These are phyloP conservation scores for Drosophila cardini DNA, from an alignment of 1,140 invertebrate species.

Conservation along the genomic window DNA sequence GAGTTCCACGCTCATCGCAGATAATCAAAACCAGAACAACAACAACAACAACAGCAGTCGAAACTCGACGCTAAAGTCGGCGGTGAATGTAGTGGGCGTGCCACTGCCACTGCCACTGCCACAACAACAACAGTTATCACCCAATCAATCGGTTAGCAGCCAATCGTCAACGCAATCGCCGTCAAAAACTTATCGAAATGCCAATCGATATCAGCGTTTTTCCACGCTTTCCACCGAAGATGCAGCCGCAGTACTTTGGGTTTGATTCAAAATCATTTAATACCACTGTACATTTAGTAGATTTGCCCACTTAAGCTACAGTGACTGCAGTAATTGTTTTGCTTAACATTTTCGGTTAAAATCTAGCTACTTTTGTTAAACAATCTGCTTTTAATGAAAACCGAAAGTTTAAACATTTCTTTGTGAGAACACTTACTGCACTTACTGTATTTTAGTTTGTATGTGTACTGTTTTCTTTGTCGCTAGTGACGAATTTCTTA, in stretches of 20 bases:
- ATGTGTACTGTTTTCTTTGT: constrained; percentile 1
- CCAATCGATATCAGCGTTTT: constrained; percentile 78
- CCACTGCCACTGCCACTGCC: constrained; percentile 47
- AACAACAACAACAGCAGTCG: constrained; percentile 51
- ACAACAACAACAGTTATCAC: constrained; percentile 35
- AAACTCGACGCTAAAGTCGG: constrained; percentile 75
- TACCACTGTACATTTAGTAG: constrained; percentile 20
- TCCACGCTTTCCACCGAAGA: constrained; percentile 83
- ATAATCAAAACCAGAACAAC: too few relatives aligned
- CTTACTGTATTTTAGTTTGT: constrained; percentile 17
- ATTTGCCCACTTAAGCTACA: constrained; percentile 83
- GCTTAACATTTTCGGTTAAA: not conserved
- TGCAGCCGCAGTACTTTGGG: constrained; percentile 78
- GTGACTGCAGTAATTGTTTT: not conserved
- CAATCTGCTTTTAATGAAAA: too few relatives aligned
- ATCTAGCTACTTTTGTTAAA: not conserved
- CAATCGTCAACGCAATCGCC: constrained; percentile 46
- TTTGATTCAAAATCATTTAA: constrained; percentile 31
- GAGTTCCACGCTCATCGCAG: constrained; percentile 78
- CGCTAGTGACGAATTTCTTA: constrained; percentile 12
- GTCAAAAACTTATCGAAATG: constrained; percentile 74
- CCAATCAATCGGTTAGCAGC: constrained; percentile 33
- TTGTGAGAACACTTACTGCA: not conserved
- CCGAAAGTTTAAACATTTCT: not conserved
- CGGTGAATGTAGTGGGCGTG: constrained; percentile 67